phyloP scores from a whole-genome alignment of 2,888 invertebrate species.

The Acleris laterana region DNA sequence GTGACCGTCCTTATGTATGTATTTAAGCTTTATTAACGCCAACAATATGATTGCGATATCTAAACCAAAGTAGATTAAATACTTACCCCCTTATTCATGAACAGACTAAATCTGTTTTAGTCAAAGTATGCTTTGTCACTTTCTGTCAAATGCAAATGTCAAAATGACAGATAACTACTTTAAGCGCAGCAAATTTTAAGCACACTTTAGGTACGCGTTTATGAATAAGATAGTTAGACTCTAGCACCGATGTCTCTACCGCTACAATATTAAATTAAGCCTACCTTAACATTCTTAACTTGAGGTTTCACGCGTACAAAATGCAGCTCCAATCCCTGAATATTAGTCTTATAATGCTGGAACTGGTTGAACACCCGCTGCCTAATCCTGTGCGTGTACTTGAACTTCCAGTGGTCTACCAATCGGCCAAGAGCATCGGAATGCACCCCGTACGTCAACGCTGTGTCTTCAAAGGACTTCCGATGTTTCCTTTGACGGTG shows the following conservation, averaged over 20 bases:
- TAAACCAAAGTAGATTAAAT: too few relatives aligned
- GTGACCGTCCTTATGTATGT: too few relatives aligned
- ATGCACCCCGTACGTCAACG: conserved; percentile 93
- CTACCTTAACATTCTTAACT: conserved; percentile 59
- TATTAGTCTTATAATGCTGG: conserved; percentile 89
- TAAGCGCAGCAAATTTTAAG: too few relatives aligned
- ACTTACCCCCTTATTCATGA: too few relatives aligned
- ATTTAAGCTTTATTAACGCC: too few relatives aligned
- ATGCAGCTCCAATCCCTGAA: conserved; percentile 90
- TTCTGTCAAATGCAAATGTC: too few relatives aligned
- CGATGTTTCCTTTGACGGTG: conserved; percentile 63
- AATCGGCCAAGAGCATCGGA: conserved; percentile 86
- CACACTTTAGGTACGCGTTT: too few relatives aligned
- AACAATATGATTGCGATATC: too few relatives aligned
- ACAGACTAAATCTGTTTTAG: too few relatives aligned
- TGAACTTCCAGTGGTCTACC: conserved; percentile 90
- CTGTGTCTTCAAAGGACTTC: conserved; percentile 82
- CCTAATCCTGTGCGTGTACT: conserved; percentile 86
- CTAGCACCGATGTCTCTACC: not conserved
- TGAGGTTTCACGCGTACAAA: conserved; percentile 88
- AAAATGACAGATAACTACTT: too few relatives aligned
- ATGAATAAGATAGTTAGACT: too few relatives aligned
- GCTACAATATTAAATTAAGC: conserved; percentile 6
- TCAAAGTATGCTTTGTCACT: too few relatives aligned
- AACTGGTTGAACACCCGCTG: conserved; percentile 88